Conservation (phyloP, 2,888 invertebrate genomes). For the Megaustenia siamemsis region DNA sequence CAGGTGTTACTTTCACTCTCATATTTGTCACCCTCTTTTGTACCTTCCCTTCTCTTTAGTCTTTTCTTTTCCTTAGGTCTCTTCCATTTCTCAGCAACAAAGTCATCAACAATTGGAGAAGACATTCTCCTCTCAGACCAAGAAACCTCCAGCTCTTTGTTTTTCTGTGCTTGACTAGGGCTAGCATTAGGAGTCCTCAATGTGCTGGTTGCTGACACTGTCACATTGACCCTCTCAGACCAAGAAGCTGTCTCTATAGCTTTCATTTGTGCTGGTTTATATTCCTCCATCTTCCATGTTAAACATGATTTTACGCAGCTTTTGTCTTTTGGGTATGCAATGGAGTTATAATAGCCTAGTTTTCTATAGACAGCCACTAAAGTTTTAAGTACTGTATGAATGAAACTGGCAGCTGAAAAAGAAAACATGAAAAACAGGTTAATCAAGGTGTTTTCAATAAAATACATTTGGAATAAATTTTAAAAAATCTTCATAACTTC, state of each 20-base stretch:
- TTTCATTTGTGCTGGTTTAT: not conserved
- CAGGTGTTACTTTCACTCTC: not conserved
- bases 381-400: slow-evolving; percentile 36
- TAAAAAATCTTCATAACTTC: no score
- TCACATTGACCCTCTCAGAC: slow-evolving; percentile 43
- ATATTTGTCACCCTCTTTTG: not conserved
- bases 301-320: not conserved
- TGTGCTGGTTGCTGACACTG: not conserved
- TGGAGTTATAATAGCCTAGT: slow-evolving; percentile 37
- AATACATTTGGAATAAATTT: no score
- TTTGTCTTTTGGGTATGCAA: slow-evolving; percentile 33
- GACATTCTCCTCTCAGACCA: slow-evolving; percentile 51
- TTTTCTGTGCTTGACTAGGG: slow-evolving; percentile 1
- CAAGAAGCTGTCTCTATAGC: slow-evolving; percentile 34
- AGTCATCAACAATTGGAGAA: slow-evolving; percentile 43
- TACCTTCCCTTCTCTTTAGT: slow-evolving; percentile 28
- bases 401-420: slow-evolving; percentile 41
- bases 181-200: slow-evolving; percentile 48
- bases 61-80: slow-evolving; percentile 21
- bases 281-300: slow-evolving; percentile 26
- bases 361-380: slow-evolving; percentile 47
- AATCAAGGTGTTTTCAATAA: no score
- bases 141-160: slow-evolving; percentile 40
- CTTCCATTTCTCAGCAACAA: slow-evolving; percentile 31
- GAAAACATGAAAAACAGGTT: not conserved